Evolutionary conservation across 2,113 vertebrate genomes (phyloP), one percentile per base, ranked within the genome.

Genomic region (Lanius collurio): DNA sequence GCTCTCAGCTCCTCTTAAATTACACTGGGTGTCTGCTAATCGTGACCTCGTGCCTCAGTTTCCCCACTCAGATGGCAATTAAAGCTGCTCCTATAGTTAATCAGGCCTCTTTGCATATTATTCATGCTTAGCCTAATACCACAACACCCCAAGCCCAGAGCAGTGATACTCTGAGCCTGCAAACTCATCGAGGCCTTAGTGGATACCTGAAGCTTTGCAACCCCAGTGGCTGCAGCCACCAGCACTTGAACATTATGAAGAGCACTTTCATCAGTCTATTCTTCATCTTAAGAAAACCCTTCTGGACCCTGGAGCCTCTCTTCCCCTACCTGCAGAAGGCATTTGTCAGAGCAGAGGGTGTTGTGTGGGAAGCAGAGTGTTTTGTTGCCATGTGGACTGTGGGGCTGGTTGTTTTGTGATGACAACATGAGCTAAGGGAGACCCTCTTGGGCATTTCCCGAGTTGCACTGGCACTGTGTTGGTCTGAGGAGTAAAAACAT

Each of bases 191-290:
- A 3, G 21, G 5, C 1, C 62, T 14, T 0, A 2, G 23, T 11
- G 30, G 26, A 2, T 4, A 27, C 8, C 30, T 17, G 20, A 27
- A 46, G 30, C 15, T 62, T 57, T 49, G 35, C 64, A 41, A 1
- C 19, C 31, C 16, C 62, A 3, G 0, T 46, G 2, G 2, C 53
- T 68, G 63, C 46, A 17, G 21, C 3, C 8, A 2, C 5, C 2
- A 5, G 15, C 12, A 2, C 2, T 15, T 5, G 13, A 26, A 2
- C 11, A 0, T 15, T 8, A 1, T 1, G 0, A 30, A 60, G 52
- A 83, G 3, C 57, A 46, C 33, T 62, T 86, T 19, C 27, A 13
- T 6, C 63, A 10, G n/a, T 1, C 63, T 18, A 7, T 42, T 41
- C 37, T 9, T 41, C 47, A 60, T 44, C 42, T 57, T 12, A 3